Evolutionary conservation across 2,113 vertebrate species (phyloP).

Genomic region (Lepidiolamprologus cunningtoni): DNA sequence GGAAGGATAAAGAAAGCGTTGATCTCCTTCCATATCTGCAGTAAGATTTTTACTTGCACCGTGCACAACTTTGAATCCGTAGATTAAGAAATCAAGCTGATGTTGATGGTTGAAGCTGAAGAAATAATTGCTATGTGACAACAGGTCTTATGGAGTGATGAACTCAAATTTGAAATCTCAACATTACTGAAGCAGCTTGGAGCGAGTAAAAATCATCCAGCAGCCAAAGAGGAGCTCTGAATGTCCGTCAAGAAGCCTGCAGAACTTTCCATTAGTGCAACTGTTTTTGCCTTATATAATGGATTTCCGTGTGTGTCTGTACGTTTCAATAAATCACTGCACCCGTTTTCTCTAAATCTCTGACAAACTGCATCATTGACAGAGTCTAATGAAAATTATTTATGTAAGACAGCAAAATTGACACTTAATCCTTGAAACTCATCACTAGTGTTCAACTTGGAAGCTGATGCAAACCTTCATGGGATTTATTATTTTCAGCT

Average conservation of each 20-base stretch:
- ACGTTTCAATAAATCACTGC: background rate
- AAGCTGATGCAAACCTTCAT: background rate
- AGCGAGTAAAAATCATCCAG: background rate
- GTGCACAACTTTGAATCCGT: background rate
- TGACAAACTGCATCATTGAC: background rate
- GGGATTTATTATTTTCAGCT: background rate
- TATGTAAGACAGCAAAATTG: background rate
- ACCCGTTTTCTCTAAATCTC: background rate
- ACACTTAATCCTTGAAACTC: background rate
- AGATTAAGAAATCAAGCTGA: background rate
- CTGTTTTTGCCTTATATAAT: background rate
- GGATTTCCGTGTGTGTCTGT: background rate
- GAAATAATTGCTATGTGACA: background rate
- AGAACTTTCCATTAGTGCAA: background rate
- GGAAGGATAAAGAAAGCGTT: constrained; percentile 9
- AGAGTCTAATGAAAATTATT: background rate
- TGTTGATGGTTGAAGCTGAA: background rate
- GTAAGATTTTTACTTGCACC: background rate
- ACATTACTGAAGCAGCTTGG: background rate
- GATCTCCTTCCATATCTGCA: background rate
- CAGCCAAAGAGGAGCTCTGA: background rate
- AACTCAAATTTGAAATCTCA: background rate
- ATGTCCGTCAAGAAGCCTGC: background rate
- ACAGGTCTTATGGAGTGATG: background rate
- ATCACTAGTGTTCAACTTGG: background rate